Conservation (phyloP, 2,113 vertebrate species). For the Callopanchax toddi region DNA sequence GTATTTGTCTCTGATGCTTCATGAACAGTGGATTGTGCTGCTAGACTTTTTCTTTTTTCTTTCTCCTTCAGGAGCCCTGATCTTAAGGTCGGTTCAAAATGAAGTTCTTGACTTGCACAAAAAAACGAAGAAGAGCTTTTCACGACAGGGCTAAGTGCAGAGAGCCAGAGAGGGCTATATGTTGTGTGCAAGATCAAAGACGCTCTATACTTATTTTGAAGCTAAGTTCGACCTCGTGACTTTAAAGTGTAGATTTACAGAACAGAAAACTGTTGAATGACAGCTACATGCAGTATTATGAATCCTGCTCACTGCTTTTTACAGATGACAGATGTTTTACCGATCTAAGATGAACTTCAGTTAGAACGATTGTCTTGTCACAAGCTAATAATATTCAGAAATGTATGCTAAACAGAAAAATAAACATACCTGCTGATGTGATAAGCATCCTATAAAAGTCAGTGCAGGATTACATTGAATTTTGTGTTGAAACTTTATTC, state of each 20-base stretch:
- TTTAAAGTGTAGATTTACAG: background rate
- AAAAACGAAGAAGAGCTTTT: slow-evolving; percentile 40
- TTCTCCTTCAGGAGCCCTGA: slow-evolving; percentile 23
- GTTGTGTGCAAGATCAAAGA: slow-evolving; percentile 26
- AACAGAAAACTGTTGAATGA: slow-evolving; percentile 9
- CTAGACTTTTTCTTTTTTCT: slow-evolving; percentile 6
- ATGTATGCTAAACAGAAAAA: too few species aligned
- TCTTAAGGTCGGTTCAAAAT: slow-evolving; percentile 45
- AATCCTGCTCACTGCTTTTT: background rate
- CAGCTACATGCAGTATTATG: background rate
- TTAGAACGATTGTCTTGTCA: too few species aligned
- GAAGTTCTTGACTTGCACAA: slow-evolving; percentile 42
- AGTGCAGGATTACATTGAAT: slow-evolving; percentile 21
- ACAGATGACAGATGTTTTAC: too few species aligned
- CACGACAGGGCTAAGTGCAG: slow-evolving; percentile 38
- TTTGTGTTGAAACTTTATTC: slow-evolving; percentile 27
- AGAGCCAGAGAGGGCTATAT: background rate
- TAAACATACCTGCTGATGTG: too few species aligned
- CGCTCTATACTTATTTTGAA: slow-evolving; percentile 33
- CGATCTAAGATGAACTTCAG: too few species aligned
- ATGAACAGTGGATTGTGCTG: slow-evolving; percentile 39
- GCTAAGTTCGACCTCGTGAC: slow-evolving; percentile 9
- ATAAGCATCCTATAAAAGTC: too few species aligned
- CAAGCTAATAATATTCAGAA: too few species aligned
- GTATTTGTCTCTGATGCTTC: slow-evolving; percentile 38